Conservation (phyloP, 2,797 vertebrate species). For the Hippocampus kuda region DNA sequence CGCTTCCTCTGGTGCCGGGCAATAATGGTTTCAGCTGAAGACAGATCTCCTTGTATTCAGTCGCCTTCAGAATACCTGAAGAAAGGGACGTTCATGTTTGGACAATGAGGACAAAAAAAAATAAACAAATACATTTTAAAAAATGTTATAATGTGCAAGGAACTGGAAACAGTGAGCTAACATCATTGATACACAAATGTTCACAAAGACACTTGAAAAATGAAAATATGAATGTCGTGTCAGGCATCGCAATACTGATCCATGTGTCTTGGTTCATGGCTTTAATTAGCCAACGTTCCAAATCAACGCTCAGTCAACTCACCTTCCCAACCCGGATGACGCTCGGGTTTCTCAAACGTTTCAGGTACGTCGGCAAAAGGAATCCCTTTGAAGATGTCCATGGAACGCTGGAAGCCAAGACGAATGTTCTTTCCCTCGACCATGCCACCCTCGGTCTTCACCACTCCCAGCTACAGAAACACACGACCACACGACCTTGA, state of each 20-base stretch:
- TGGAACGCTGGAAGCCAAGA: conserved; percentile 48
- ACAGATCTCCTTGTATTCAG: conserved; percentile 62
- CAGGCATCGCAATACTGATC: too few species aligned
- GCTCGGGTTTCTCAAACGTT: conserved; percentile 73
- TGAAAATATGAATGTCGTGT: too few species aligned
- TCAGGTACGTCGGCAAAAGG: conserved; percentile 78
- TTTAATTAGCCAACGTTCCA: too few species aligned
- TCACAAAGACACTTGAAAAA: too few species aligned
- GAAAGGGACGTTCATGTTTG: background rate
- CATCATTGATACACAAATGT: too few species aligned
- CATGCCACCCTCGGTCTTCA: conserved; percentile 81
- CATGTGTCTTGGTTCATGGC: too few species aligned
- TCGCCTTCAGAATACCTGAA: conserved; percentile 72
- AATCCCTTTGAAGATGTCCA: conserved; percentile 86
- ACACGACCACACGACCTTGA: background rate
- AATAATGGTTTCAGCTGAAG: conserved; percentile 70
- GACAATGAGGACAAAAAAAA: too few species aligned
- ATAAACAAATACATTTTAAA: too few species aligned
- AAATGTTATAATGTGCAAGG: too few species aligned
- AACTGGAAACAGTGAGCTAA: too few species aligned
- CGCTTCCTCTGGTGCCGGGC: conserved; percentile 57
- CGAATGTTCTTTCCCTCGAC: conserved; percentile 74
- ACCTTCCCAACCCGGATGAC: conserved; percentile 88
- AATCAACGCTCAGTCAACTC: conserved; percentile 17
- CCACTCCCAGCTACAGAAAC: conserved; percentile 72